A percentile compares a stretch with the other conserved stretches of the same genome.
phyloP scores from a whole-genome alignment of 2,113 vertebrate genomes.

The Sylvietta virens region DNA sequence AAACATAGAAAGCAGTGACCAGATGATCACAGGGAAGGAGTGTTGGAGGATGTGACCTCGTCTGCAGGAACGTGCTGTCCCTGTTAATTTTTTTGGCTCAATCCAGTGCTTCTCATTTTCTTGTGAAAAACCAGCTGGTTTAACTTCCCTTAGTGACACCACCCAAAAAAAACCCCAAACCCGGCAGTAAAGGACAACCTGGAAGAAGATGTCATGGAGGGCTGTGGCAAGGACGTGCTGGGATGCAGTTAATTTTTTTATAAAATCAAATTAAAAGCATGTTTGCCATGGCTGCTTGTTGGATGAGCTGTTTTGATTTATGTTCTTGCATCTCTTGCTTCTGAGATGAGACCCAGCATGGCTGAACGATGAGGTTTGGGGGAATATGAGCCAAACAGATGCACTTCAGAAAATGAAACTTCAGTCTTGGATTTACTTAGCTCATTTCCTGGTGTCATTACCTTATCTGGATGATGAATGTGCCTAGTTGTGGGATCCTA shows the following conservation, averaged over 20 bases:
- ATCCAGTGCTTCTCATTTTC: neutral
- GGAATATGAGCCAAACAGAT: slow-evolving; percentile 32
- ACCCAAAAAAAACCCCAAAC: neutral
- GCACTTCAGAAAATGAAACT: slow-evolving; percentile 33
- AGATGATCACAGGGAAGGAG: neutral
- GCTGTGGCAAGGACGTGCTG: neutral
- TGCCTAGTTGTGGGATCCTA: neutral
- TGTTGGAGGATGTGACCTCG: neutral
- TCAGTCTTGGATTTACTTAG: slow-evolving; percentile 32
- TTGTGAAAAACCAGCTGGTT: neutral
- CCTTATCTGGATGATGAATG: slow-evolving; percentile 21
- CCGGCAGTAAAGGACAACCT: neutral
- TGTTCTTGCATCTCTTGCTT: neutral
- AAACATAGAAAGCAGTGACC: neutral
- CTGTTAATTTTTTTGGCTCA: neutral
- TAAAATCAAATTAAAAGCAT: neutral
- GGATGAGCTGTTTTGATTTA: neutral
- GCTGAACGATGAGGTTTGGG: neutral
- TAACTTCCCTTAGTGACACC: neutral
- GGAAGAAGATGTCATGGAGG: neutral
- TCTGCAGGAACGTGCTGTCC: neutral
- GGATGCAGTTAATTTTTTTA: neutral
- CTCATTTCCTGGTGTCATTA: slow-evolving; percentile 52
- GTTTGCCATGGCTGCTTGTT: neutral
- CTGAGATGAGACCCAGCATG: neutral